Percentiles rank a stretch among this genome's conserved stretches.
phyloP scores from a whole-genome alignment of 2,888 invertebrate genomes.

The Dusona sp. region DNA sequence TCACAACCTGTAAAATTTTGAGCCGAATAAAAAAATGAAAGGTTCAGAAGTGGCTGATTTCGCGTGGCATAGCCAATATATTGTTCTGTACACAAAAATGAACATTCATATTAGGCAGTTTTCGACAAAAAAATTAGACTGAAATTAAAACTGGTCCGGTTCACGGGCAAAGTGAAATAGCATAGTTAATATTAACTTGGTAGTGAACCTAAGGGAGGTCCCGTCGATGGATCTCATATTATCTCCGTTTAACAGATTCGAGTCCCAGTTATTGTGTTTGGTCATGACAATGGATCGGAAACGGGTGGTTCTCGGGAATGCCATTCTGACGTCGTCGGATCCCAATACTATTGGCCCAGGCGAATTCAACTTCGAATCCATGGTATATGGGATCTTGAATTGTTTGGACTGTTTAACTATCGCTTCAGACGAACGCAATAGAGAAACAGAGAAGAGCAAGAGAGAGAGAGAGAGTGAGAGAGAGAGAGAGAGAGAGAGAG shows the following conservation, averaged over 20 bases:
- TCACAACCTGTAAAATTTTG: too few species aligned
- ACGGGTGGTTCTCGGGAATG: slow-evolving; percentile 24
- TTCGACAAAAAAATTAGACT: too few species aligned
- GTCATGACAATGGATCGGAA: slow-evolving; percentile 69
- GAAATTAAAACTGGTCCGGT: too few species aligned
- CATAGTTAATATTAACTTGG: not conserved
- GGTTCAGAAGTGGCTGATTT: too few species aligned
- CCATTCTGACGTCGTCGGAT: not conserved
- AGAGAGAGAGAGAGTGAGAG: too few species aligned
- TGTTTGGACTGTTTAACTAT: slow-evolving; percentile 49
- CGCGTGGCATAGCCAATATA: too few species aligned
- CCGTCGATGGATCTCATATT: slow-evolving; percentile 54
- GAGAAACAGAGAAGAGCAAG: slow-evolving; percentile 9
- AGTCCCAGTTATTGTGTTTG: slow-evolving; percentile 67
- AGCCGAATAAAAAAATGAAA: too few species aligned
- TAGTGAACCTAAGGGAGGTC: not conserved
- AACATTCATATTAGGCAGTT: too few species aligned
- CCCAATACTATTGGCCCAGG: slow-evolving; percentile 33
- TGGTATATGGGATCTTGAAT: slow-evolving; percentile 49
- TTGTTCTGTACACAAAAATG: too few species aligned
- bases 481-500: too few species aligned
- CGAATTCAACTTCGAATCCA: slow-evolving; percentile 21
- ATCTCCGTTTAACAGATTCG: slow-evolving; percentile 73
- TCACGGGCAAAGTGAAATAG: not conserved
- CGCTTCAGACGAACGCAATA: slow-evolving; percentile 12